Evolutionary conservation across 2,797 vertebrate genomes (phyloP).

Genomic region (Gambusia yucatana): DNA sequence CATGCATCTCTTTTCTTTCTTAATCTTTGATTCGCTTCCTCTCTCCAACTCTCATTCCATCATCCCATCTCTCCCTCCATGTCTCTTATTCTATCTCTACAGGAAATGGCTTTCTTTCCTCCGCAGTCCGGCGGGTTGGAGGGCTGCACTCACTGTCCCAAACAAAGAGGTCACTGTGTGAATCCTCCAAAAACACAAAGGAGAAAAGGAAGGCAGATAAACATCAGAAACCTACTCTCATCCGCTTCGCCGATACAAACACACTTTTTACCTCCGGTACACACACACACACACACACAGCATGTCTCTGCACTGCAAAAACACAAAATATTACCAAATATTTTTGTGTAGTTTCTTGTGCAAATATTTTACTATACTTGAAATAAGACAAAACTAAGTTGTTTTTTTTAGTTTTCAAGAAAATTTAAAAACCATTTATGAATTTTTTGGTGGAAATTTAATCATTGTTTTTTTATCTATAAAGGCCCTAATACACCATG

Average conservation of each 20-base stretch:
- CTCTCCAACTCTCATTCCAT: conserved; percentile 54
- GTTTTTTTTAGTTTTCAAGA: too few species aligned
- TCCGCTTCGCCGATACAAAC: conserved; percentile 74
- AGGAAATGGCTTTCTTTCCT: conserved; percentile 82
- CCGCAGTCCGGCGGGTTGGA: conserved; percentile 52
- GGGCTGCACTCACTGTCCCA: conserved; percentile 79
- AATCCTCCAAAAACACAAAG: conserved; percentile 82
- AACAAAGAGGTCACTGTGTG: conserved; percentile 95
- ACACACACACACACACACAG: conserved; percentile 22
- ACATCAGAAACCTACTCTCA: conserved; percentile 90
- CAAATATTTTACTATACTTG: too few species aligned
- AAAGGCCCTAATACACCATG: too few species aligned
- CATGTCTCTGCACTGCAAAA: conserved; percentile 14
- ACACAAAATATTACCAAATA: too few species aligned
- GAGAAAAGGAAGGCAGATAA: conserved; percentile 86
- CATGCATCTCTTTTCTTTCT: conserved; percentile 62
- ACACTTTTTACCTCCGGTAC: conserved; percentile 32
- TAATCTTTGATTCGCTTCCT: conserved; percentile 68
- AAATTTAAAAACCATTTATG: too few species aligned
- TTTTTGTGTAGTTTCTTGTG: too few species aligned
- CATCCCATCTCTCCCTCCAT: conserved; percentile 63
- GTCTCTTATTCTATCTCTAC: conserved; percentile 73
- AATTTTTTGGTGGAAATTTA: too few species aligned
- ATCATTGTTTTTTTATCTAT: too few species aligned
- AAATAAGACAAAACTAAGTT: too few species aligned